Conservation (phyloP, 1,140 invertebrate species). For the Dinoponera quadriceps region DNA sequence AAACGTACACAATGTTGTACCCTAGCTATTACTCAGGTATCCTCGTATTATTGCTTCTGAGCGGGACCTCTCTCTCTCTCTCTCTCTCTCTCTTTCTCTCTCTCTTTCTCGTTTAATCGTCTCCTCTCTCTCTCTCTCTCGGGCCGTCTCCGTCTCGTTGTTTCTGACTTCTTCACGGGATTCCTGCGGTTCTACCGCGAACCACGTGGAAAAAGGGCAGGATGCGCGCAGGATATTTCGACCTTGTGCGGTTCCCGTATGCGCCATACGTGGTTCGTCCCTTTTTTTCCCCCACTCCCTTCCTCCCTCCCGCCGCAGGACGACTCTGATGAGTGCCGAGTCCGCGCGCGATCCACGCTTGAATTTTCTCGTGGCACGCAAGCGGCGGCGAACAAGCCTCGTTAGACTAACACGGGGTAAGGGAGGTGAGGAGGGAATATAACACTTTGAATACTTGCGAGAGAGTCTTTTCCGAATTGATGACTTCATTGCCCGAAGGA, state of each 20-base stretch:
- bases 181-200: constrained; percentile 69
- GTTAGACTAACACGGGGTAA: constrained; percentile 32
- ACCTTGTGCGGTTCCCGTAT: constrained; percentile 64
- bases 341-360: constrained; percentile 2
- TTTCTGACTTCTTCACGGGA: constrained; percentile 68
- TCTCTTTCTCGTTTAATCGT: neutral
- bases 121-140: constrained; percentile 21
- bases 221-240: constrained; percentile 59
- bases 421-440: neutral
- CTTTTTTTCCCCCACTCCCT: constrained; percentile 26
- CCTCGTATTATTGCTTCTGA: constrained; percentile 60
- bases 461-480: constrained; percentile 41
- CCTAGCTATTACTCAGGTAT: constrained; percentile 57
- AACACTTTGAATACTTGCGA: constrained; percentile 48
- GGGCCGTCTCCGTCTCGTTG: constrained; percentile 35
- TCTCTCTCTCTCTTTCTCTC: neutral
- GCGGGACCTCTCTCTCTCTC: constrained; percentile 43
- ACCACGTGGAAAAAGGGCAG: constrained; percentile 68
- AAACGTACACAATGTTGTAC: constrained; percentile 52
- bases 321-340: constrained; percentile 41
- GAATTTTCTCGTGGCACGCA: constrained; percentile 59
- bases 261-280: constrained; percentile 46
- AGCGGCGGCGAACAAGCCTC: constrained; percentile 38
- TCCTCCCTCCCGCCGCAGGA: neutral
- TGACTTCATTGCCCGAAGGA: constrained; percentile 46